These are phyloP conservation scores for Cancer borealis DNA, from an alignment of 2,888 invertebrate genomes.

Conservation along the genomic window DNA sequence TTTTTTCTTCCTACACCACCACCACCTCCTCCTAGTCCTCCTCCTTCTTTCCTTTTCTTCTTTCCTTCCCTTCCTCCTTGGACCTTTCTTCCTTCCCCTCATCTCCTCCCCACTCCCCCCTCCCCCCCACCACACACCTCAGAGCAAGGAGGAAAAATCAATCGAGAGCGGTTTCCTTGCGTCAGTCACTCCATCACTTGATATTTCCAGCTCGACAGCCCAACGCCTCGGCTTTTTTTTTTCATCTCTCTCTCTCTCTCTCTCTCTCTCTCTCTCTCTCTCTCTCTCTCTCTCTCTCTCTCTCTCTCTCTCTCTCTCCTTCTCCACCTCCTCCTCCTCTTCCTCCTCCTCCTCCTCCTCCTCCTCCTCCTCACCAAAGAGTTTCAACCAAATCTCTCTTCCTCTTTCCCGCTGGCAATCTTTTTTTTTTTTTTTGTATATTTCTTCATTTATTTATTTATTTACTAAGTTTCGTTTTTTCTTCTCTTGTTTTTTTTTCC, in stretches of 20 bases:
- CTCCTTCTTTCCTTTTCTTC: background rate
- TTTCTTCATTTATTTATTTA: background rate
- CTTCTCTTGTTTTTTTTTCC: background rate
- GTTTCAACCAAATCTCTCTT: background rate
- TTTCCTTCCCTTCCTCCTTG: background rate
- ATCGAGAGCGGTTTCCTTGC: slow-evolving; percentile 70
- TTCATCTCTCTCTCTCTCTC: background rate
- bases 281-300: background rate
- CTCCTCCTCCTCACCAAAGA: background rate
- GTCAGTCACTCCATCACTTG: slow-evolving; percentile 74
- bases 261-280: background rate
- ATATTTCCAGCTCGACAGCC: slow-evolving; percentile 71
- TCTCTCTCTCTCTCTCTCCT: background rate
- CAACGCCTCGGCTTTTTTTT: slow-evolving; percentile 61
- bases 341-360: background rate
- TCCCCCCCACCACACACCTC: background rate
- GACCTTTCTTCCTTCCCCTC: background rate
- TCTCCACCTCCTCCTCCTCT: background rate
- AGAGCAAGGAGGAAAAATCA: slow-evolving; percentile 68
- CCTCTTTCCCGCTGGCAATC: too few relatives aligned
- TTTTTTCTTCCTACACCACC: background rate
- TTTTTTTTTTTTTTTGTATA: background rate
- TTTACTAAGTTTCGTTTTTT: background rate
- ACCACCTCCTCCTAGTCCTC: too few relatives aligned
- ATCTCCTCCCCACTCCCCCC: background rate